Conservation (phyloP, 1,140 invertebrate genomes). For the Chionoecetes opilio region DNA sequence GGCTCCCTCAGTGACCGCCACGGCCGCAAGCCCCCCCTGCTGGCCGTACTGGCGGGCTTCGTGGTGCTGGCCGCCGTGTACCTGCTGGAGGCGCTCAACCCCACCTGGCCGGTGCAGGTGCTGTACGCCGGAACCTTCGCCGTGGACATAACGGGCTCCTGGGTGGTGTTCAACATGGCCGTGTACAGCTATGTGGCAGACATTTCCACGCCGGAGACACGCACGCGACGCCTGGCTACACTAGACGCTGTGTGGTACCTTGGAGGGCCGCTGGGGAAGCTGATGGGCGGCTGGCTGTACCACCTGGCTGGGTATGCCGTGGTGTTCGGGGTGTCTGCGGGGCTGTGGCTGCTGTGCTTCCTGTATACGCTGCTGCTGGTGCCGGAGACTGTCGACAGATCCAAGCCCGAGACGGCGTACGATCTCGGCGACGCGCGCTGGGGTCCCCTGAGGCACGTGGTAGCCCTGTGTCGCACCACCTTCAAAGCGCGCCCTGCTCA, state of each 20-base stretch:
- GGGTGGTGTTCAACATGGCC: constrained; percentile 83
- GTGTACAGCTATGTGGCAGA: constrained; percentile 84
- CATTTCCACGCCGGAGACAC: constrained; percentile 81
- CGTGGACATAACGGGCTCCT: constrained; percentile 83
- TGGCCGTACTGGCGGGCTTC: constrained; percentile 83
- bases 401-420: not conserved
- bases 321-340: constrained; percentile 65
- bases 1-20: constrained; percentile 81
- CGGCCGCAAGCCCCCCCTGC: constrained; percentile 83
- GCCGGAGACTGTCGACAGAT: constrained; percentile 62
- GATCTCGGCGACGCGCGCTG: not conserved
- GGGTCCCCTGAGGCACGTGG: constrained; percentile 67
- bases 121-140: constrained; percentile 83
- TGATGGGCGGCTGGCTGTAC: constrained; percentile 78
- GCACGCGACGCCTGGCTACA: constrained; percentile 83
- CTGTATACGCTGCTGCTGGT: constrained; percentile 71
- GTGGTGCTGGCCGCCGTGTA: constrained; percentile 81
- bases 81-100: constrained; percentile 81
- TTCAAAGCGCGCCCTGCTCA: constrained; percentile 53
- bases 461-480: constrained; percentile 58
- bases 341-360: constrained; percentile 71
- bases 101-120: constrained; percentile 77
- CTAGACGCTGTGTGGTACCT: constrained; percentile 81
- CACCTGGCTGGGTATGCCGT: constrained; percentile 48
- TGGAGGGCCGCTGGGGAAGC: constrained; percentile 71